phyloP scores from a whole-genome alignment of 2,113 vertebrate species.

The Junco hyemalis region DNA sequence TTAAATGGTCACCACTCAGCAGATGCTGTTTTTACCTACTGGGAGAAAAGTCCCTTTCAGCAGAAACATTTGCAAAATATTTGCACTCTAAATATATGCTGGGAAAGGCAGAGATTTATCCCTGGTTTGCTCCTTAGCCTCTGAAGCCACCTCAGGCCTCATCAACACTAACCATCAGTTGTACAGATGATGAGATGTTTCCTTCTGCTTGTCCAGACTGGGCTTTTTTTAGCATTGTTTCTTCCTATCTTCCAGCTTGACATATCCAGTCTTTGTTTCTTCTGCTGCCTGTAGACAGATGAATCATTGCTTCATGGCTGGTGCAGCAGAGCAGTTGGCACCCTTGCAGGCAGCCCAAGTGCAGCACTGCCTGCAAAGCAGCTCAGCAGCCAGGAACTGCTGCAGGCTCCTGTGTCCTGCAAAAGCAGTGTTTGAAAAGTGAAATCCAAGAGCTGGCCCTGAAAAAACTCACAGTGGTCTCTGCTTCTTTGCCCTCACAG shows the following conservation, averaged over 20 bases:
- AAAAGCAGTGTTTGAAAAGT: neutral
- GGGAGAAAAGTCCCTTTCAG: constrained; percentile 52
- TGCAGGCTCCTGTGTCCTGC: neutral
- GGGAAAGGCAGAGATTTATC: neutral
- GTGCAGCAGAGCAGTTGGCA: constrained; percentile 25
- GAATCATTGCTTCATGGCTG: neutral
- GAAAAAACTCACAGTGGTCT: neutral
- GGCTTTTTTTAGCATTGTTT: neutral
- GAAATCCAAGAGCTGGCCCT: neutral
- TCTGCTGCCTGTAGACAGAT: neutral
- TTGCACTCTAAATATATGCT: constrained; percentile 9
- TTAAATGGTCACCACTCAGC: constrained; percentile 69
- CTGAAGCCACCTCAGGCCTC: neutral
- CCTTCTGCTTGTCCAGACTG: neutral
- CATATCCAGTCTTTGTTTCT: neutral
- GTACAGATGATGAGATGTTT: neutral
- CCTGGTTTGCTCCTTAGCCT: neutral
- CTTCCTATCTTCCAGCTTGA: neutral
- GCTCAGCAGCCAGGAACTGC: neutral
- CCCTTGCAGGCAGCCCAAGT: neutral
- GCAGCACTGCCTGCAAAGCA: constrained; percentile 4
- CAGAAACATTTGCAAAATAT: constrained; percentile 46
- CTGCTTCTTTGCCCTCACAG: neutral
- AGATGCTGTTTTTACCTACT: constrained; percentile 62
- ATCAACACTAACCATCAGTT: neutral